Base-by-base conservation (phyloP, 2,888 invertebrate species). In the Cheilosia variabilis region DNA sequence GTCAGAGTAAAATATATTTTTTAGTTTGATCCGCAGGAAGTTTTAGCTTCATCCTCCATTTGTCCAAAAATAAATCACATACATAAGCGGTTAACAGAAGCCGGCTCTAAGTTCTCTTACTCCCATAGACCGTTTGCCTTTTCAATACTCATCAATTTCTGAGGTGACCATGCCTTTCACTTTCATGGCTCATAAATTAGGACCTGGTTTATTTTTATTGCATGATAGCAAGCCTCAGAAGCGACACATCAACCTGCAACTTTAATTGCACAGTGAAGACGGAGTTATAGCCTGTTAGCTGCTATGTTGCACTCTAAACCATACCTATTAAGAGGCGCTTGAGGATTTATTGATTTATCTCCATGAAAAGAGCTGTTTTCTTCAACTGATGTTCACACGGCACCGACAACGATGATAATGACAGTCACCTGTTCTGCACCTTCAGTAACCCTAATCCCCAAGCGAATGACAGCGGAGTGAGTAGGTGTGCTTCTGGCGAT, bases 151-250 rank as follows among this genome's bases (percentile, higher is more conserved):
- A n/a, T 1, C 15, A 17, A 2, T 10, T 17, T 47, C 3, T 2
- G 19, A 0, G 9, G 9, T 9, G 15, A n/a, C 45, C 15, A 41
- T 19, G 5, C 2, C 78, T 78, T 83, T 83, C 78, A 73, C 83
- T 83, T 81, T 76, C 34, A 55, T 63, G 37, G 47, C 50, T 69
- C 55, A 83, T 72, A 72, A 83, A 83, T 73, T 73, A 79, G 79
- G 68, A 79, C 60, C 66, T 52, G 52, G 55, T 58, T 57, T 52
- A 27, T 47, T 73, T 19, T 68, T 78, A 83, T 73, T 83, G 68
- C 79, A 47, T 66, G 37, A 52, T 45, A 60, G 47, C 37, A 68
- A 31, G 55, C 37, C 57, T 65, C 65, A 13, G 34, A 66, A 62
- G 41, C 41, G 71, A 71, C 71, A 58, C 37, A 55, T 50, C 58